Conservation (phyloP, 2,113 vertebrate species). For the Leucopsar rothschildi region DNA sequence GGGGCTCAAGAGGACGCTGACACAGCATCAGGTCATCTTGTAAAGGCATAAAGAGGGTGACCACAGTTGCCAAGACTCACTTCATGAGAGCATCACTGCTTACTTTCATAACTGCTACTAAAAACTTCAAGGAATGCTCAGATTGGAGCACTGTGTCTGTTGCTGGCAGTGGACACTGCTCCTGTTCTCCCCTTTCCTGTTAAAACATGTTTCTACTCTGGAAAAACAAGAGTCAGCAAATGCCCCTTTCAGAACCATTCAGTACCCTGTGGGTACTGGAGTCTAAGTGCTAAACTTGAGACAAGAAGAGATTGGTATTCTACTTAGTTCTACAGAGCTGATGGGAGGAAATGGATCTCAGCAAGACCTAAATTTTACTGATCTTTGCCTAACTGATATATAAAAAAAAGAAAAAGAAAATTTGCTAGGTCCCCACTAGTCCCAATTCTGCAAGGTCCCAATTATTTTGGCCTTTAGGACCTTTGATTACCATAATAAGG, state of each 20-base stretch:
- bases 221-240: not conserved
- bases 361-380: not conserved
- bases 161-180: conserved; percentile 71
- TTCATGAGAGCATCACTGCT: not conserved
- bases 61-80: conserved; percentile 10
- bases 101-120: conserved; percentile 4
- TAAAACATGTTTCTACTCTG: conserved; percentile 11
- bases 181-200: not conserved
- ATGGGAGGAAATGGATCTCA: not conserved
- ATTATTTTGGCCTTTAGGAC: not conserved
- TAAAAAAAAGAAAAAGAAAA: not conserved
- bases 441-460: not conserved
- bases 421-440: not conserved
- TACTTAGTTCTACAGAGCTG: not conserved
- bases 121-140: not conserved
- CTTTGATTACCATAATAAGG: not conserved
- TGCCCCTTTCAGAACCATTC: not conserved
- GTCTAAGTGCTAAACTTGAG: not conserved
- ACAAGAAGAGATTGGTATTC: not conserved
- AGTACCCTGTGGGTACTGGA: not conserved
- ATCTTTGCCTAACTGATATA: not conserved
- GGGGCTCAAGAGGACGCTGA: not conserved
- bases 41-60: conserved; percentile 4
- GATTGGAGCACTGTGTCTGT: conserved; percentile 45
- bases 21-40: not conserved